These are phyloP conservation scores for Tichodroma muraria DNA, from an alignment of 2,113 vertebrate genomes.

Conservation along the genomic window DNA sequence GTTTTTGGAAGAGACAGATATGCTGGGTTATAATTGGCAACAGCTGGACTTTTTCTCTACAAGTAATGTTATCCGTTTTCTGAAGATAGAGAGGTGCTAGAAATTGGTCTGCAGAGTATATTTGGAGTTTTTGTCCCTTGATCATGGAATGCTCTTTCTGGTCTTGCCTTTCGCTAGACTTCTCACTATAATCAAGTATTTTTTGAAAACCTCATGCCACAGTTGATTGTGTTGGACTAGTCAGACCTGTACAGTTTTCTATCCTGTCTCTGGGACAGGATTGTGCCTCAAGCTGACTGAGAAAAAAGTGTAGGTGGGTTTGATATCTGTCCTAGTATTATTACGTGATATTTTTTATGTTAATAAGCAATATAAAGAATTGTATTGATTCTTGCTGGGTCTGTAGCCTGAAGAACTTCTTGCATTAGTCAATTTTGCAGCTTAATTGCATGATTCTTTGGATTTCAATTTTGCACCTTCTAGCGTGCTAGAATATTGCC, in stretches of 20 bases:
- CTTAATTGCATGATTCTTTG: background rate
- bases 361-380: background rate
- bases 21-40: background rate
- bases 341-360: accelerated
- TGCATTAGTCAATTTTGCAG: background rate
- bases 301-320: background rate
- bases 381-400: background rate
- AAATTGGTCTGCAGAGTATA: background rate
- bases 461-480: background rate
- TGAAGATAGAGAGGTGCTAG: background rate
- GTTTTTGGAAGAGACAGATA: background rate
- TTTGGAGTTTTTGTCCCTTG: background rate
- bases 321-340: background rate
- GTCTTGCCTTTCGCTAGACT: background rate
- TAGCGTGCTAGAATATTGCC: background rate
- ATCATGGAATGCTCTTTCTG: background rate
- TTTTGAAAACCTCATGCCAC: background rate
- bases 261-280: background rate
- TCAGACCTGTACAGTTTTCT: background rate
- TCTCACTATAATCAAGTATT: background rate
- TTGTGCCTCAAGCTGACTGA: background rate
- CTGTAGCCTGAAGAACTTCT: background rate
- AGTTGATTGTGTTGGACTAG: accelerated
- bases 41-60: background rate
- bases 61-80: background rate